A percentile compares a stretch with the other conserved stretches of the same genome.
These are phyloP conservation scores for Thecophora atra DNA, from an alignment of 2,888 invertebrate genomes.

Conservation along the genomic window DNA sequence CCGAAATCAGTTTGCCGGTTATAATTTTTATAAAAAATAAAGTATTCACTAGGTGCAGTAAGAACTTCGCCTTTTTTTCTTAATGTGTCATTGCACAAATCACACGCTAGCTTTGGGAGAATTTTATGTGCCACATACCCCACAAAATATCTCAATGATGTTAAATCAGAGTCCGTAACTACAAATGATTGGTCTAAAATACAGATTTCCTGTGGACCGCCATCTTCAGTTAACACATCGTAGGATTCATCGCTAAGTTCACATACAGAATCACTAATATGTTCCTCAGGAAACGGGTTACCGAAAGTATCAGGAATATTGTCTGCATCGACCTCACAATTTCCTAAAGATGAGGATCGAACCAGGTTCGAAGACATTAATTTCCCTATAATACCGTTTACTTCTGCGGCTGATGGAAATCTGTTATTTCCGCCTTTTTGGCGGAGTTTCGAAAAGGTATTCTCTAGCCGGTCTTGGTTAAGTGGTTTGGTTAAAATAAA, in stretches of 20 bases:
- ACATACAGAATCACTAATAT: conserved; percentile 7
- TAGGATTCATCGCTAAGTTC: conserved; percentile 4
- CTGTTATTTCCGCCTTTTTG: conserved; percentile 35
- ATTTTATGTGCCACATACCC: conserved; percentile 37
- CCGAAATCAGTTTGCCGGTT: conserved; percentile 29
- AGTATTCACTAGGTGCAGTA: too few relatives aligned
- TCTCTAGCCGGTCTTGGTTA: conserved; percentile 23
- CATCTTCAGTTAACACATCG: conserved; percentile 1
- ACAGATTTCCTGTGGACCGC: conserved; percentile 2
- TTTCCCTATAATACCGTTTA: conserved; percentile 20
- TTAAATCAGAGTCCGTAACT: conserved; percentile 26
- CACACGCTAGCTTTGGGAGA: conserved; percentile 25
- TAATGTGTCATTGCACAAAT: conserved; percentile 10
- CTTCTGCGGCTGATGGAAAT: conserved; percentile 32
- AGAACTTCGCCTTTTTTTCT: too few relatives aligned
- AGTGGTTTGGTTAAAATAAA: conserved; percentile 23
- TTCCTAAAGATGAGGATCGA: conserved; percentile 25
- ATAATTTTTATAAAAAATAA: conserved; percentile 33
- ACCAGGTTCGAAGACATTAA: conserved; percentile 29
- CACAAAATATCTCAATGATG: conserved; percentile 35
- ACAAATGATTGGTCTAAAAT: conserved; percentile 15
- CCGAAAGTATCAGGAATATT: background rate
- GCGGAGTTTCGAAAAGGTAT: conserved; percentile 21
- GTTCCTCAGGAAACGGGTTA: conserved; percentile 12
- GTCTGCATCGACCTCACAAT: conserved; percentile 20